Base-by-base conservation (phyloP, 2,113 vertebrate genomes). In the Takifugu flavidus region DNA sequence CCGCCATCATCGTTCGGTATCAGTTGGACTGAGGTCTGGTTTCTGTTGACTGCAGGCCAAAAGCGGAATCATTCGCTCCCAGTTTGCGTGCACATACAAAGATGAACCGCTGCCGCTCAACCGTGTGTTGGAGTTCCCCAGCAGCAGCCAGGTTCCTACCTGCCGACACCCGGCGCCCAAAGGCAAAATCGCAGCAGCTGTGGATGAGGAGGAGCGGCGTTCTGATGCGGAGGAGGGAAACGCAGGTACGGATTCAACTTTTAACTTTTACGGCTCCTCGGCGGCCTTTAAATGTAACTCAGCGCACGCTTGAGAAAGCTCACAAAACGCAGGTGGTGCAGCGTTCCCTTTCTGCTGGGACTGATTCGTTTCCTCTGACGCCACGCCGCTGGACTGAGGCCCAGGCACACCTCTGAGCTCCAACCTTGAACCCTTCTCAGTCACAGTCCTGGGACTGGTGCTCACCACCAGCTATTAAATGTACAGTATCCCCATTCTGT, bases 81-180 rank as follows among this genome's bases (percentile, higher is more conserved):
- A 98, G 79, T 99, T 99, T 86, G 92, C 94, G 45, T 98, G 95
- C 82, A 99, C 95, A 0, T 98, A 98, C 62, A 90, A 86, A 74
- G 94, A 93, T 0, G 84, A 87, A 1, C 86, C 92, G 1, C 72
- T 49, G 45, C 86, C 87, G 5, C 81, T 90, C 10, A 91, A 73
- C 70, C 86, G 89, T 0, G 80, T 90, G 55, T 73, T 91, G 80
- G 67, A 75, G 15, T 92, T 92, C 69, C 84, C 75, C 11, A 84
- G 83, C 79, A 57, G 60, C 65, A 87, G 81, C 54, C 89, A 89
- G 65, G 66, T 75, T 25, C 76, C 87, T 28, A 78, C 82, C 65
- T 90, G 82, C 10, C 13, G 83, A 44, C 85, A 81, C 46, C 85
- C 89, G 7, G 65, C 82, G 45, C 82, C 87, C 67, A 89, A 91